phyloP scores from a whole-genome alignment of 2,797 vertebrate genomes.

The Onychomys torridus region DNA sequence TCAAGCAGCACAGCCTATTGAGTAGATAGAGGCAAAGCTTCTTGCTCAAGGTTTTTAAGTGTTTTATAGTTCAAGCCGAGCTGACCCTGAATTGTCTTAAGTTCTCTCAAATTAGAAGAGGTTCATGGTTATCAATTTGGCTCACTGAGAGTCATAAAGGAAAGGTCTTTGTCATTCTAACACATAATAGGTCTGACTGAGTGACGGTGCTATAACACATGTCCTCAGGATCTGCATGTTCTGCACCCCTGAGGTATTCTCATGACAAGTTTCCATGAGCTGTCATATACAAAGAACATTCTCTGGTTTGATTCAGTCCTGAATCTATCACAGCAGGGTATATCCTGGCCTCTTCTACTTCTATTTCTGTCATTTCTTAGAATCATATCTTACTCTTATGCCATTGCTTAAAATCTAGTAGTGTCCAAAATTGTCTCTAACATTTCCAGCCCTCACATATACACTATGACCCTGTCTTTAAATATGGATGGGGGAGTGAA shows the following conservation, averaged over 20 bases:
- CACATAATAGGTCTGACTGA: neutral
- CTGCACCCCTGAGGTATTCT: neutral
- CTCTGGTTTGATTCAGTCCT: neutral
- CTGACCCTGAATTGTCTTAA: neutral
- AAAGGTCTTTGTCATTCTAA: neutral
- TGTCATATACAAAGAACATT: neutral
- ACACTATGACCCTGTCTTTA: neutral
- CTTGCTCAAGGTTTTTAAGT: neutral
- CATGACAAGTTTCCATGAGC: neutral
- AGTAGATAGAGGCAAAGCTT: neutral
- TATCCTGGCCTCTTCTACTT: neutral
- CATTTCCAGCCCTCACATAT: neutral
- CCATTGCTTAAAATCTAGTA: neutral
- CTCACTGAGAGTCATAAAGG: neutral
- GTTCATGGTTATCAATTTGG: neutral
- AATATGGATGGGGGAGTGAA: neutral
- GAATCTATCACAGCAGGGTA: neutral
- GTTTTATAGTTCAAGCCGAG: neutral
- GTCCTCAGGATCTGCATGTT: neutral
- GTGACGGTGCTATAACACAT: neutral
- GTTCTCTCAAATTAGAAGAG: neutral
- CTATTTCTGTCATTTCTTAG: neutral
- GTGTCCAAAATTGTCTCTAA: neutral
- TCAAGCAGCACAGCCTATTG: neutral
- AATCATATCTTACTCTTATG: neutral